Base-by-base conservation (phyloP, 2,888 invertebrate species). In the Scrobipalpa costella region DNA sequence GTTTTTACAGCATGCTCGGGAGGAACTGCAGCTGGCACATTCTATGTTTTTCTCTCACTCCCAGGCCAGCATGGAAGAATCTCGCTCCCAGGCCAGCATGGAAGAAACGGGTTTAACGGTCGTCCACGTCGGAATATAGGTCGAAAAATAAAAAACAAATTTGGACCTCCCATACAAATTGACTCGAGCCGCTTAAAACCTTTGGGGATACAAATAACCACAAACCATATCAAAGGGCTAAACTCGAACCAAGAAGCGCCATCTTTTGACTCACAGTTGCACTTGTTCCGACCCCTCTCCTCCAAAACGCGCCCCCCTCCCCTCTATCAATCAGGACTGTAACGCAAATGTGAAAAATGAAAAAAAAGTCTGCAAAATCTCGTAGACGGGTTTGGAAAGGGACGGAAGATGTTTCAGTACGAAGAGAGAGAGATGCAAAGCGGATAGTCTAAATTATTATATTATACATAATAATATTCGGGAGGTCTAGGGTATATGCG, bases 381-480 rank as follows among this genome's bases (percentile, higher is more conserved):
- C 71, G 72, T 73, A 75, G 73, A 79, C 76, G 73, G 69, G 71
- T 72, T 79, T 68, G 67, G 75, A 84, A 63, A 62, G 75, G 66
- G 80, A 85, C 15, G 63, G 15, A 69, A 76, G 67, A 80, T 75
- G 2, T 8, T 38, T n/a, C 11, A 0, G 2, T 1, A 40, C 50
- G 9, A 70, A 58, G 44, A n/a, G 69, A 80, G 55, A 49, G 80
- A 73, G 73, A 80, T 7, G 59, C 64, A 64, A 64, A 69, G 69
- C 75, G 79, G 76, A 81, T 83, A 79, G 84, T 81, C 86, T 84
- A 84, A 85, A 86, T 87, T 86, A 86, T 85, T 84, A 79, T 85
- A 83, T 83, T 84, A 85, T 84, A 86, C 83, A 81, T 86, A 86
- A 84, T 84, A 83, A 85, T 84, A 85, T 83, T 84, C 76, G 77